Evolutionary conservation across 2,888 invertebrate species (phyloP), one percentile per base, ranked within the genome.

Genomic region (Lithophane socia): DNA sequence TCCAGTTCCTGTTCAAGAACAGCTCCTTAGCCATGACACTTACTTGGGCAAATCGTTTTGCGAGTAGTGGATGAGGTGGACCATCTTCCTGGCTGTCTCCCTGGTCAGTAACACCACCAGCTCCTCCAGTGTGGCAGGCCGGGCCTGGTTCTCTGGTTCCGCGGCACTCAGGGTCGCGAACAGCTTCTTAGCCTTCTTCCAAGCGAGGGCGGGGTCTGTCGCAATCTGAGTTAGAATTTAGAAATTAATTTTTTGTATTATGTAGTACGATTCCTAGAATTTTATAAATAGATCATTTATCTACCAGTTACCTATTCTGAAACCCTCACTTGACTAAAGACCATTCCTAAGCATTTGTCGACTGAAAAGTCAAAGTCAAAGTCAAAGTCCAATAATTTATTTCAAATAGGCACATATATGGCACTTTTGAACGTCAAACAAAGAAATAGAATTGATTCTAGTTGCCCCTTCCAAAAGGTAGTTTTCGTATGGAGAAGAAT

Each of bases 131-230:
- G 98, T 98, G 81, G 97, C 97, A 0, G 98, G 98, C 56, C 98
- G 97, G 7, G 98, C 98, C 94, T 98, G 98, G 95, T 98, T 98
- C 94, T 98, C 98, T 0, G 98, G 98, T 91, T 98, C 98, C 2
- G 78, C 16, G 44, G 98, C 97, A 90, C 98, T 98, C 73, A 98
- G 94, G 60, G 97, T 97, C 1, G 92, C 93, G 98, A 98, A 98
- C 66, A 98, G 92, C 85, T 98, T 98, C 87, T 97, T 97, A 3
- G 98, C 98, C 92, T 98, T 98, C 92, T 98, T 97, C 92, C 98
- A 97, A 1, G 98, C 98, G 75, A 97, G 93, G 83, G 97, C 98
- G 0, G 98, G 98, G 94, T 98, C 98, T 29, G 97, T 98, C 4
- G 98, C 98, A 88, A 98, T 96, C 98, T 98, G 88, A 1, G 21